Conservation (phyloP, 2,113 vertebrate genomes). For the Petromus typicus region DNA sequence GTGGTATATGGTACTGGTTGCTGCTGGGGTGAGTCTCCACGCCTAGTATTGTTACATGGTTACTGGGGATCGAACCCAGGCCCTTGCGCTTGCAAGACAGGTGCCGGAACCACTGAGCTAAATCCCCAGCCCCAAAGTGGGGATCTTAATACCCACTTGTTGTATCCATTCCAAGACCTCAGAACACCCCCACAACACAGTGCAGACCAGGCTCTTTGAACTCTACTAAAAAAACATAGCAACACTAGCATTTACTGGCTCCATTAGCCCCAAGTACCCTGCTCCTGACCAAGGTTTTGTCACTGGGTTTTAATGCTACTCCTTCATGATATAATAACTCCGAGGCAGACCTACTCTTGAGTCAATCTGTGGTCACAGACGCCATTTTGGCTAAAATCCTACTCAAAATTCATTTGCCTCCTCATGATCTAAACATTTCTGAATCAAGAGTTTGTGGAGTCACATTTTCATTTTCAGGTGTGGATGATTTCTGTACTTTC, state of each 20-base stretch:
- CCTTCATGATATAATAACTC: neutral
- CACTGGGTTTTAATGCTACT: neutral
- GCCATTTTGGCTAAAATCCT: neutral
- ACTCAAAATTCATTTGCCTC: neutral
- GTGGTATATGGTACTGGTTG: too few species aligned
- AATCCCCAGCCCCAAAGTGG: too few species aligned
- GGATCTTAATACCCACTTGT: neutral
- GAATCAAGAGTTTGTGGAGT: neutral
- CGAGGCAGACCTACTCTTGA: neutral
- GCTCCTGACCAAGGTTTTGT: neutral
- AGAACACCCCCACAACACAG: fast-evolving
- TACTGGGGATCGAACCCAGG: too few species aligned
- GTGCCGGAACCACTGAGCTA: too few species aligned
- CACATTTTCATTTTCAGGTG: neutral
- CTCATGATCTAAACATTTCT: neutral
- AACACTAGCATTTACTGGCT: neutral
- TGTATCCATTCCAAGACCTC: neutral
- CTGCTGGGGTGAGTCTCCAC: too few species aligned
- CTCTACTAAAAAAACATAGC: neutral
- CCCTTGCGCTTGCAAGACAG: too few species aligned
- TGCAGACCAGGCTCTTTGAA: neutral
- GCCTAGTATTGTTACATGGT: too few species aligned
- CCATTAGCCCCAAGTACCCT: neutral
- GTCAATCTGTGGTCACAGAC: neutral
- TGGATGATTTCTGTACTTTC: neutral